Percentiles rank a stretch among this genome's conserved stretches.
These are phyloP conservation scores for Pollenia amentaria DNA, from an alignment of 2,888 invertebrate genomes.

Conservation along the genomic window DNA sequence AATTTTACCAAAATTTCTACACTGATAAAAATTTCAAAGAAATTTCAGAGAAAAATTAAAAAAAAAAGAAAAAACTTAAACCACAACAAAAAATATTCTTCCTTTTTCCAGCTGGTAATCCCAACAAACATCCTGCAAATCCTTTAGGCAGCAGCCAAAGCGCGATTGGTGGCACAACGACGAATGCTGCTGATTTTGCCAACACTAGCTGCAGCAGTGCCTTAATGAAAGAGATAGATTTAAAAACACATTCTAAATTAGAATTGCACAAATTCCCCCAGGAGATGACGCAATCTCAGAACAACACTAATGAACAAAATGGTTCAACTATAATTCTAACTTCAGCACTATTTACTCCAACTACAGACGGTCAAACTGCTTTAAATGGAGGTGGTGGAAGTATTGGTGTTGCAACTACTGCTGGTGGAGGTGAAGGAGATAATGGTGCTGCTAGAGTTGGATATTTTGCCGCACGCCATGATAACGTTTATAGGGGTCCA, in stretches of 20 bases:
- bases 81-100: too few relatives aligned
- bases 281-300: slow-evolving; percentile 75
- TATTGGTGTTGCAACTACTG: not conserved
- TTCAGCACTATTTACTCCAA: slow-evolving; percentile 82
- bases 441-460: slow-evolving; percentile 23
- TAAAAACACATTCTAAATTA: slow-evolving; percentile 80
- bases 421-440: slow-evolving; percentile 13
- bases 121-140: slow-evolving; percentile 46
- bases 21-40: too few relatives aligned
- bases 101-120: slow-evolving; percentile 56
- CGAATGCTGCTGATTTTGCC: slow-evolving; percentile 50
- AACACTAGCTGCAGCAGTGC: slow-evolving; percentile 6
- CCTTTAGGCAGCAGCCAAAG: slow-evolving; percentile 62
- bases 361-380: slow-evolving; percentile 70
- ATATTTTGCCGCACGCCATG: slow-evolving; percentile 27
- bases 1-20: too few relatives aligned
- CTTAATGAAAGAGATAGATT: slow-evolving; percentile 59
- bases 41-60: too few relatives aligned
- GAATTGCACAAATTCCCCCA: slow-evolving; percentile 80
- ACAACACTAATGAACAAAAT: slow-evolving; percentile 76
- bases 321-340: slow-evolving; percentile 82
- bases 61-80: too few relatives aligned
- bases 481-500: slow-evolving; percentile 81
- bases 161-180: slow-evolving; percentile 27
- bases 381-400: slow-evolving; percentile 52